Percentiles rank a stretch among this genome's conserved stretches.
These are phyloP conservation scores for Eumacrocentrus americanus DNA, from an alignment of 2,888 invertebrate species.

Conservation along the genomic window DNA sequence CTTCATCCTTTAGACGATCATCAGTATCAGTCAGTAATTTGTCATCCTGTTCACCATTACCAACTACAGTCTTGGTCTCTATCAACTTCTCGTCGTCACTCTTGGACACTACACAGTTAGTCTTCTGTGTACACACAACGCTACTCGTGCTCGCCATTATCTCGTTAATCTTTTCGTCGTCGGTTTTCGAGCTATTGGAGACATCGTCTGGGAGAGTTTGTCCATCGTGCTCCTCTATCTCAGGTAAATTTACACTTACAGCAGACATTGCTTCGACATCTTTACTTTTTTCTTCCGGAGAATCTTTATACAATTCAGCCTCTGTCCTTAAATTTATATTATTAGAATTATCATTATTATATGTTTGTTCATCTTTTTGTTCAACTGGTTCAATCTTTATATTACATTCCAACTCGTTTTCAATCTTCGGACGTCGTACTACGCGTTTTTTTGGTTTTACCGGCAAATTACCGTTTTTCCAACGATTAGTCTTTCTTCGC, in stretches of 20 bases:
- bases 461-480: constrained; percentile 48
- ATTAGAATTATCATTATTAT: not conserved
- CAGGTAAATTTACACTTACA: constrained; percentile 20
- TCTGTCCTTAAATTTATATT: not conserved
- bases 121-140: not conserved
- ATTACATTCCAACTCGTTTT: not conserved
- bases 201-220: constrained; percentile 23
- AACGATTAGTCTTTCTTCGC: constrained; percentile 44
- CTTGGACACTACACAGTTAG: constrained; percentile 38
- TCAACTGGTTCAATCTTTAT: not conserved
- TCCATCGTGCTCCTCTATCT: constrained; percentile 23
- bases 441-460: constrained; percentile 28
- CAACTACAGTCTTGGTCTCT: constrained; percentile 36
- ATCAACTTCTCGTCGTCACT: constrained; percentile 47
- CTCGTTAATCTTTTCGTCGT: constrained; percentile 51
- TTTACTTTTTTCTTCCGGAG: too few species aligned
- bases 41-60: constrained; percentile 21
- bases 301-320: too few species aligned
- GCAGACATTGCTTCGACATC: not conserved
- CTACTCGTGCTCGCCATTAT: constrained; percentile 29
- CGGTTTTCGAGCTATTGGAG: constrained; percentile 47
- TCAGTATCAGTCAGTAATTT: constrained; percentile 23
- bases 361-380: not conserved
- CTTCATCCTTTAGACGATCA: constrained; percentile 2
- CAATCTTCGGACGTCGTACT: constrained; percentile 8